Evolutionary conservation across 2,797 vertebrate species (phyloP).

Genomic region (Natrix natrix): DNA sequence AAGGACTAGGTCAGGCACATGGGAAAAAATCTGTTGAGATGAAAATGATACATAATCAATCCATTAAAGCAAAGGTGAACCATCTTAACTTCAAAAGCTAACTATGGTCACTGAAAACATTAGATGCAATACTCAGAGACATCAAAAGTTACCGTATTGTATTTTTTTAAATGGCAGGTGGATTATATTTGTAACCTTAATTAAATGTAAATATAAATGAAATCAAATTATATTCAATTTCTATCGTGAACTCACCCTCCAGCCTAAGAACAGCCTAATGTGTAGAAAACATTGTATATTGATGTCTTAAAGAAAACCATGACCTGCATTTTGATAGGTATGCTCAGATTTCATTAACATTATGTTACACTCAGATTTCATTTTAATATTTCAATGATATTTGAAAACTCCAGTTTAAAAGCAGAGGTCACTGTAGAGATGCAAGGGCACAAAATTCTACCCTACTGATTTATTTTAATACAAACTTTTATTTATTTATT

Average conservation of each 20-base stretch:
- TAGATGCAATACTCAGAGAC: not conserved
- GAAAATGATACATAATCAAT: not conserved
- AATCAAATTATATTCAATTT: not conserved
- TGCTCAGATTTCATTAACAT: not conserved
- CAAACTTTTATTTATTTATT: too few species aligned
- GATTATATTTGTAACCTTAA: not conserved
- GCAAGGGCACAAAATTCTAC: not conserved
- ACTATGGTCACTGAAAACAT: not conserved
- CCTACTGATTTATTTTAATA: not conserved
- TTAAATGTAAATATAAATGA: not conserved
- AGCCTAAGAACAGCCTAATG: not conserved
- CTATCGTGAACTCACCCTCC: not conserved
- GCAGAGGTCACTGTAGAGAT: not conserved
- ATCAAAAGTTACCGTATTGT: not conserved
- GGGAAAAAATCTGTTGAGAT: not conserved
- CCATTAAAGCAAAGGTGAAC: not conserved
- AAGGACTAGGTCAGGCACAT: not conserved
- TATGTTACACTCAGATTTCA: not conserved
- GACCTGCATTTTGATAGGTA: not conserved
- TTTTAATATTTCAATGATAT: not conserved
- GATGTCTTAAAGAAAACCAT: not conserved
- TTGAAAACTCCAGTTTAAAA: not conserved
- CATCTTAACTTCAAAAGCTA: not conserved
- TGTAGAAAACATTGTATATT: not conserved
- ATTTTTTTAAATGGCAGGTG: not conserved